Evolutionary conservation across 2,113 vertebrate species (phyloP).

Genomic region (Colius striatus): DNA sequence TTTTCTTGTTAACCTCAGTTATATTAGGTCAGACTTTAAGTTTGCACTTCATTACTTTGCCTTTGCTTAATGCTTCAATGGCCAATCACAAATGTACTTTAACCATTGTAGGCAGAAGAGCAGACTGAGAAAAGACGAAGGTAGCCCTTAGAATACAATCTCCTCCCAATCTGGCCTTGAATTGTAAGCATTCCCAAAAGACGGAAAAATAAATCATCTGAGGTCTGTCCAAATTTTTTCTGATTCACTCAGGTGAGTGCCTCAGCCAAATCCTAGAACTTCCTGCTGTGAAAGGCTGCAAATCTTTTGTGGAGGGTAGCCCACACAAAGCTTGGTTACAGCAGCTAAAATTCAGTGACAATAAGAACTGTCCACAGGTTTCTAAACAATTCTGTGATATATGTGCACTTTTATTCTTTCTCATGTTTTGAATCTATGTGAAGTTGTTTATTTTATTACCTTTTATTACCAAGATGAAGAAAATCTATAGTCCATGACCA

Average conservation of each 20-base stretch:
- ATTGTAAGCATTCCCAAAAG: background rate
- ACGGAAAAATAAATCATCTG: background rate
- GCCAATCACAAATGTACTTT: background rate
- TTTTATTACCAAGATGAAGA: slow-evolving; percentile 37
- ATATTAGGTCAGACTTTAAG: background rate
- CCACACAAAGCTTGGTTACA: background rate
- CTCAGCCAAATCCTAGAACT: background rate
- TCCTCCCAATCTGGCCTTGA: background rate
- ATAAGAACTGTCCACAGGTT: background rate
- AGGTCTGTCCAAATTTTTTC: slow-evolving; percentile 16
- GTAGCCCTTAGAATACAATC: background rate
- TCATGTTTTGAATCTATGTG: background rate
- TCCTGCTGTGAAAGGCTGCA: background rate
- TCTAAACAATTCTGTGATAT: background rate
- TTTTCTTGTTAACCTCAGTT: background rate
- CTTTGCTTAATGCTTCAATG: background rate
- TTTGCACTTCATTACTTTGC: background rate
- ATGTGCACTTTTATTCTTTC: background rate
- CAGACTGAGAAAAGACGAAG: background rate
- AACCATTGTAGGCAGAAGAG: background rate
- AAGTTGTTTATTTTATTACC: slow-evolving; percentile 32
- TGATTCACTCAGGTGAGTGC: slow-evolving; percentile 10
- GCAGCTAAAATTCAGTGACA: background rate
- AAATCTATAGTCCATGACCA: background rate
- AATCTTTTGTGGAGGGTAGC: background rate